These are phyloP conservation scores for Julus scandinavius DNA, from an alignment of 2,888 invertebrate species.

Conservation along the genomic window DNA sequence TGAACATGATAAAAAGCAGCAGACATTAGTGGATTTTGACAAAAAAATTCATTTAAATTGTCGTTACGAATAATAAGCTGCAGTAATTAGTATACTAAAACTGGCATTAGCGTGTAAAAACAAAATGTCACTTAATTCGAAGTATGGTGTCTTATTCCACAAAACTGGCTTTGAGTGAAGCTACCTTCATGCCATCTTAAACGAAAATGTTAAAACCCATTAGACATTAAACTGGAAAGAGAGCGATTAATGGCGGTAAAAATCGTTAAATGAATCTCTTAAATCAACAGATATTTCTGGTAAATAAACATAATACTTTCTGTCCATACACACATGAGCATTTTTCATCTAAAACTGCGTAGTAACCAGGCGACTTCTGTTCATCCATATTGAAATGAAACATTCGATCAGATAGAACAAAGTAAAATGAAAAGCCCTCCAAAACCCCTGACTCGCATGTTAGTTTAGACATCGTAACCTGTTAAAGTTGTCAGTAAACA, in stretches of 20 bases:
- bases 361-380: background rate
- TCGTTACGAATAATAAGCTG: too few relatives aligned
- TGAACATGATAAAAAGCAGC: too few relatives aligned
- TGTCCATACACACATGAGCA: background rate
- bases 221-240: background rate
- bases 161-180: too few relatives aligned
- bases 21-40: too few relatives aligned
- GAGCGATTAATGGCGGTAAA: background rate
- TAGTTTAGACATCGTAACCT: conserved; percentile 7
- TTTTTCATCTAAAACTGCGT: background rate
- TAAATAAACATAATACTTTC: background rate
- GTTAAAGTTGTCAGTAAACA: conserved; percentile 40
- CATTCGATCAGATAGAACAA: background rate
- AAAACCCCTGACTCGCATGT: background rate
- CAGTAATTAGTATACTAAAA: too few relatives aligned
- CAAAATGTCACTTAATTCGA: too few relatives aligned
- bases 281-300: background rate
- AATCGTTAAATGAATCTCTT: conserved; percentile 16
- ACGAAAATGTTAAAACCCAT: background rate
- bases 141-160: too few relatives aligned
- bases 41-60: too few relatives aligned
- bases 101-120: too few relatives aligned
- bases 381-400: background rate
- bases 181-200: too few relatives aligned
- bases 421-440: conserved; percentile 31